Evolutionary conservation across 2,797 vertebrate species (phyloP).

Genomic region (Bradypodion ventrale): DNA sequence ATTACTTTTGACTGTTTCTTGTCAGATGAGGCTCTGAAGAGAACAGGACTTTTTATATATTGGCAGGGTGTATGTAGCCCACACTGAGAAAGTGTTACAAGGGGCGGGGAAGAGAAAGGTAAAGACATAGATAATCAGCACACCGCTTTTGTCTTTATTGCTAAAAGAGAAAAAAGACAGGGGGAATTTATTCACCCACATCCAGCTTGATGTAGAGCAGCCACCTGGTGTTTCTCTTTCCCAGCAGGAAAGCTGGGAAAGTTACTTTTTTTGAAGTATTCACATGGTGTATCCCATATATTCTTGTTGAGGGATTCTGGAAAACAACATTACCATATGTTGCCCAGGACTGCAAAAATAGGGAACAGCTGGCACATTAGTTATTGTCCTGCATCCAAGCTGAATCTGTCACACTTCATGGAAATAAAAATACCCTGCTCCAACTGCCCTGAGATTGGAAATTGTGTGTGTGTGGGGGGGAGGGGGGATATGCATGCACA

Average conservation of each 20-base stretch:
- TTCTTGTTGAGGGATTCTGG: background rate
- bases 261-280: background rate
- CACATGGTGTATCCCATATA: no score
- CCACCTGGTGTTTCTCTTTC: background rate
- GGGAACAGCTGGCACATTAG: background rate
- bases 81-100: slow-evolving; percentile 2
- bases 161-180: background rate
- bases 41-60: slow-evolving; percentile 50
- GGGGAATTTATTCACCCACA: no score
- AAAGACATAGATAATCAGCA: background rate
- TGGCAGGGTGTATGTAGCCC: slow-evolving; percentile 18
- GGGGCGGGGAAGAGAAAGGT: background rate
- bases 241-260: background rate
- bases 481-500: no score
- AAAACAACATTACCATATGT: background rate
- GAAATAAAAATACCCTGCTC: background rate
- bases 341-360: background rate
- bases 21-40: slow-evolving; percentile 59
- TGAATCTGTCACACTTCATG: background rate
- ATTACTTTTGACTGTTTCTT: slow-evolving; percentile 76
- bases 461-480: no score
- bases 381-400: no score
- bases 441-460: background rate
- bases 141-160: background rate
- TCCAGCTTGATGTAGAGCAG: background rate